These are phyloP conservation scores for Bos javanicus DNA, from an alignment of 2,113 vertebrate species.

Conservation along the genomic window DNA sequence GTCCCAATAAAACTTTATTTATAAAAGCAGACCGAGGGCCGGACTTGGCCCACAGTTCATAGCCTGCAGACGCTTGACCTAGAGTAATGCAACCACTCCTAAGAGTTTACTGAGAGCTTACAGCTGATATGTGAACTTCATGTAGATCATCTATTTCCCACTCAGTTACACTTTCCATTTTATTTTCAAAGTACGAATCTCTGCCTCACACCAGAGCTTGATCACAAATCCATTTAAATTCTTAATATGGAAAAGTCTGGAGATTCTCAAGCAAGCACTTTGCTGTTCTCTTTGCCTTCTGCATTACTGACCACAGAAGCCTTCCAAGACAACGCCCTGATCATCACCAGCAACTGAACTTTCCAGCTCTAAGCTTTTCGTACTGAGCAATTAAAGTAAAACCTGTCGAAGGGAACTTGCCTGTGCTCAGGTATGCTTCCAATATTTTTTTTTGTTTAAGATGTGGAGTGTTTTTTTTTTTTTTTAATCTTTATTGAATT, in stretches of 20 bases:
- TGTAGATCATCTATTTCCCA: neutral
- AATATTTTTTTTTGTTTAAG: neutral
- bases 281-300: neutral
- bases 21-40: neutral
- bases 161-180: neutral
- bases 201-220: neutral
- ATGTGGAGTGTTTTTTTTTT: neutral
- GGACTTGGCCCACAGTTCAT: fast-evolving
- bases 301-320: neutral
- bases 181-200: neutral
- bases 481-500: neutral
- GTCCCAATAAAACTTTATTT: neutral
- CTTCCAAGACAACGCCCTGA: neutral
- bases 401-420: neutral
- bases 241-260: neutral
- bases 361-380: neutral
- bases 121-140: neutral
- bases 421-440: neutral
- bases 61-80: neutral
- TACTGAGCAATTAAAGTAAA: neutral
- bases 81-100: neutral
- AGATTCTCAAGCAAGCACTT: neutral
- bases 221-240: neutral
- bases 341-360: neutral
- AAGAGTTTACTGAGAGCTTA: too few relatives aligned